A percentile compares a stretch with the other conserved stretches of the same genome.
phyloP scores from a whole-genome alignment of 2,888 invertebrate genomes.

The Linyphia triangularis region DNA sequence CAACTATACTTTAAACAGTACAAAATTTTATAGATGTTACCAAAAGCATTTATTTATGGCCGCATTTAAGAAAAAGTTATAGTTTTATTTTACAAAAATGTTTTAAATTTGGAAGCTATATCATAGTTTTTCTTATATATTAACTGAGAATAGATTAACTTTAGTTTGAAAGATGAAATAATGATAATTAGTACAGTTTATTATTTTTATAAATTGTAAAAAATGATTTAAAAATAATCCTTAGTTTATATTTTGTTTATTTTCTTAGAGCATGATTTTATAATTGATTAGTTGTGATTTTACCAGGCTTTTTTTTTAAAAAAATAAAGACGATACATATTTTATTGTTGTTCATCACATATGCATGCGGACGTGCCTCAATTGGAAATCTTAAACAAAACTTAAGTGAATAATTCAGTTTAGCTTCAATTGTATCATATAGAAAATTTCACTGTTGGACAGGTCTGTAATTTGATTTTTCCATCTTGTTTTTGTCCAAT shows the following conservation, averaged over 20 bases:
- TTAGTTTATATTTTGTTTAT: neutral
- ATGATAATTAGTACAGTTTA: neutral
- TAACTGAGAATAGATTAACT: neutral
- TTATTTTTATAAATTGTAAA: neutral
- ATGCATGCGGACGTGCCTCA: too few relatives aligned
- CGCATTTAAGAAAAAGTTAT: slow-evolving; percentile 29
- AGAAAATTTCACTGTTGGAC: too few relatives aligned
- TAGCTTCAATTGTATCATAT: too few relatives aligned
- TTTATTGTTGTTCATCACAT: too few relatives aligned
- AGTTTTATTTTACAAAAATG: neutral
- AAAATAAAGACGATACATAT: too few relatives aligned
- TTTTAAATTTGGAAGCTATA: neutral
- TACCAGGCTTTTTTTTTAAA: too few relatives aligned
- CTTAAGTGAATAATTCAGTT: too few relatives aligned
- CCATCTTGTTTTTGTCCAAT: too few relatives aligned
- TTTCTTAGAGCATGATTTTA: neutral
- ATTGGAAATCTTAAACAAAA: too few relatives aligned
- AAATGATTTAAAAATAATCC: neutral
- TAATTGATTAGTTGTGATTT: neutral
- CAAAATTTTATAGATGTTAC: neutral
- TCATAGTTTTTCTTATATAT: neutral
- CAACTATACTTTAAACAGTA: neutral
- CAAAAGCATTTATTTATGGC: slow-evolving; percentile 7
- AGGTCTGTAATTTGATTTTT: too few relatives aligned
- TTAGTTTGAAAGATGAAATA: neutral